A percentile compares a stretch with the other conserved stretches of the same genome.
Conservation (phyloP, 2,888 invertebrate species). For the Spisula solida region DNA sequence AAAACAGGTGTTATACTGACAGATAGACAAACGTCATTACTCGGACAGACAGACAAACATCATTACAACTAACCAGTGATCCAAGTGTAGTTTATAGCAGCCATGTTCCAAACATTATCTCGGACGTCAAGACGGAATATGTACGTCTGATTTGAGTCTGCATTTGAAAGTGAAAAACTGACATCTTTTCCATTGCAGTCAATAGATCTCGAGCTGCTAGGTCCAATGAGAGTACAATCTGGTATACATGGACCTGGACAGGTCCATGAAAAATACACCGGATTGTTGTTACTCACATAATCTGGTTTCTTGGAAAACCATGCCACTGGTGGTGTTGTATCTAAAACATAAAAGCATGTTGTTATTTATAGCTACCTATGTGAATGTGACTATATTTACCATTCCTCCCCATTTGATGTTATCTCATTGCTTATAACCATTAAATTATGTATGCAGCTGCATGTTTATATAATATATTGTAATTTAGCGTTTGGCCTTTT, state of each 20-base stretch:
- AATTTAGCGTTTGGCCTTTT: no score
- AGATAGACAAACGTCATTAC: no score
- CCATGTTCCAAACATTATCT: conserved; percentile 40
- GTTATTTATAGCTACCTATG: no score
- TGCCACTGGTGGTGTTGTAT: conserved; percentile 47
- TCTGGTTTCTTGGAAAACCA: conserved; percentile 20
- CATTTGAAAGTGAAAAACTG: background rate
- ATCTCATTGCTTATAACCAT: no score
- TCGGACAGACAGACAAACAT: no score
- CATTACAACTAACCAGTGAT: conserved; percentile 44
- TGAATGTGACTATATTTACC: no score
- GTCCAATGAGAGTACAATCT: background rate
- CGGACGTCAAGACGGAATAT: conserved; percentile 20
- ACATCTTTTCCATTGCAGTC: background rate
- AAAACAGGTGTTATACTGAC: no score
- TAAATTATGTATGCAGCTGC: no score
- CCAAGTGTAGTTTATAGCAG: conserved; percentile 29
- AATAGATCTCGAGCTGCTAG: background rate
- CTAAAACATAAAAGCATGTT: conserved; percentile 17
- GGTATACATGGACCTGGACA: conserved; percentile 32
- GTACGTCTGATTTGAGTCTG: conserved; percentile 19
- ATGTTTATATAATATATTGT: no score
- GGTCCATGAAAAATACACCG: conserved; percentile 6
- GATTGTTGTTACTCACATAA: conserved; percentile 22
- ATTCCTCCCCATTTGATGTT: no score